Base-by-base conservation (phyloP, 2,113 vertebrate species). In the Crotalus helleri region DNA sequence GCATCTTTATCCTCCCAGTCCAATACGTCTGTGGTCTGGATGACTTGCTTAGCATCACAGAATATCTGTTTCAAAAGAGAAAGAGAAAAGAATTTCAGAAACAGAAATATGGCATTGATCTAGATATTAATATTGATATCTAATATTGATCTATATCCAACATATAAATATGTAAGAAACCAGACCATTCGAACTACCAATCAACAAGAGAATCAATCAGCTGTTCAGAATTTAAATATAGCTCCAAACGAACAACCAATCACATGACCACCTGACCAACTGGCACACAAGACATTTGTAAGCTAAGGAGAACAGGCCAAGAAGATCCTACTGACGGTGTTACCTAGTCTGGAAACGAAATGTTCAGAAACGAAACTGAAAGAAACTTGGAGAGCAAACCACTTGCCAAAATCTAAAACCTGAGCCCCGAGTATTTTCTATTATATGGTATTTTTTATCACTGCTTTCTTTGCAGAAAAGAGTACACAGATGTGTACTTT, bases 1-100 rank as follows among this genome's bases (percentile, higher is more conserved):
- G 97, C 97, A 93, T 98, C 97, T 93, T 98, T 98, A 94, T 99
- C 98, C 92, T 98, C 98, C 99, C 99, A 99, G 92, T 99, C 98
- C 93, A 99, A 97, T 91, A 98, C 97, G 0, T 98, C 98, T 0
- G 98, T 94, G 91, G 97, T 97, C 88, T 86, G 96, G 1, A 97
- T 96, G 23, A 95, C 97, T 59, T 96, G 97, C 58, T 96, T 96
- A 94, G 98, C 97, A 26, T 98, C 98, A 97, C 98, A 98, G 87
- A 98, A 97, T 90, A 99, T 98, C 99, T 99, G 97, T 96, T 95
- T 49, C 23, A 3, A 94, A 94, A 97, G 64, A 97, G 61, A 91
- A 57, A 94, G 86, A 39, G 92, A 39, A 94, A 95, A 94, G 11
- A 59, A 7, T n/a, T 86, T 88, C 0, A 95, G 90, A 85, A 57